Base-by-base conservation (phyloP, 2,113 vertebrate genomes). In the Penelope pileata region DNA sequence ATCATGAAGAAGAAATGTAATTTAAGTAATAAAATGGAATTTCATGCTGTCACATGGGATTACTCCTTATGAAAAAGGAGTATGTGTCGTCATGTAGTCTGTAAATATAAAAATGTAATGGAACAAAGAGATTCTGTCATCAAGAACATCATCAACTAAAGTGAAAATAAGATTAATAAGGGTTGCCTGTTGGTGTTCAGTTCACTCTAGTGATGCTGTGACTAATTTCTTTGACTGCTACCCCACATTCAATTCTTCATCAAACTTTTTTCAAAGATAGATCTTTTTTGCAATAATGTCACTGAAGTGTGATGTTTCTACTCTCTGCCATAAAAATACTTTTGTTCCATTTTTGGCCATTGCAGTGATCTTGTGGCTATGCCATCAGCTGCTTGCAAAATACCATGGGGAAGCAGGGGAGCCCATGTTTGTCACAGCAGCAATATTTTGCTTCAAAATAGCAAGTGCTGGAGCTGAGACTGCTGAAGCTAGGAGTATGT, bases 41-140 rank as follows among this genome's bases (percentile, higher is more conserved):
- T 90, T 82, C 48, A 10, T 78, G 48, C 34, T 3, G 0, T n/a
- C 70, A 4, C 60, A 24, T 84, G 34, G 26, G 32, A 54, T 22
- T 78, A 29, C 10, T 30, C 4, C 14, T 63, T 88, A 10, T 1
- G 58, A 83, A 76, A 68, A 1, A 21, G 23, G 42, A 26, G 38
- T 26, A 50, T 0, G 0, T 72, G 43, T 56, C n/a, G 26, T 51
- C 38, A 23, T 0, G 0, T 48, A 43, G n/a, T 48, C 48, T 24
- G 8, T 77, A 87, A 78, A 62, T 80, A 12, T 1, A 30, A 30
- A 72, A 47, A 10, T 40, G 32, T 14, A 69, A 15, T 45, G 43
- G 40, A 54, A 26, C 32, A 7, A 51, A 68, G 72, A n/a, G 38
- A 32, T 26, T 60, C 38, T 54, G 4, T 29, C 38, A 12, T 56